These are phyloP conservation scores for Octonoba sinensis DNA, from an alignment of 2,888 invertebrate species.

Conservation along the genomic window DNA sequence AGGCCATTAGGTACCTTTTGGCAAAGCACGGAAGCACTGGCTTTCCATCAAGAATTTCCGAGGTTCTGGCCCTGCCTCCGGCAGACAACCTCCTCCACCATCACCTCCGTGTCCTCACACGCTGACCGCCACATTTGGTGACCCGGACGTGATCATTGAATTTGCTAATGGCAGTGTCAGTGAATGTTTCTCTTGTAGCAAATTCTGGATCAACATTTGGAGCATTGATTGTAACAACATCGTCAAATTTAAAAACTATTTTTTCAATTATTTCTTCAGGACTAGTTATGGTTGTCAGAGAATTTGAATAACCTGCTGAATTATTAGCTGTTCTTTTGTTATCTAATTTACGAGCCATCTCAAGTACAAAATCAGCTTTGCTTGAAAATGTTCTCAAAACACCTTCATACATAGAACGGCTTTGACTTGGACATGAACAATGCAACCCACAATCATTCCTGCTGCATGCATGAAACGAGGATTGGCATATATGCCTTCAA, in stretches of 20 bases:
- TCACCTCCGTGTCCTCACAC: too few relatives aligned
- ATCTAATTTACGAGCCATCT: slow-evolving; percentile 87
- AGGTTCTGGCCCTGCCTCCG: too few relatives aligned
- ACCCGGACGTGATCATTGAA: too few relatives aligned
- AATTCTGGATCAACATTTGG: slow-evolving; percentile 89
- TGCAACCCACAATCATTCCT: slow-evolving; percentile 79
- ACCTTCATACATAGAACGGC: slow-evolving; percentile 89
- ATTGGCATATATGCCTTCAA: slow-evolving; percentile 90
- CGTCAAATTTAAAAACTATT: slow-evolving; percentile 84
- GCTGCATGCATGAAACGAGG: slow-evolving; percentile 91
- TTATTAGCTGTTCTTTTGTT: slow-evolving; percentile 54
- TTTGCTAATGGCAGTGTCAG: too few relatives aligned
- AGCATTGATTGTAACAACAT: slow-evolving; percentile 86
- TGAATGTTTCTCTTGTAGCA: slow-evolving; percentile 87
- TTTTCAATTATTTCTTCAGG: slow-evolving; percentile 83
- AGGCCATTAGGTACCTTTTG: too few relatives aligned
- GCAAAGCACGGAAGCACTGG: too few relatives aligned
- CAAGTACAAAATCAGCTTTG: slow-evolving; percentile 86
- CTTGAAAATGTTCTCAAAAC: slow-evolving; percentile 90
- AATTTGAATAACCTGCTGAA: slow-evolving; percentile 57
- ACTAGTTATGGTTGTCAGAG: slow-evolving; percentile 57
- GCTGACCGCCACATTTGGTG: too few relatives aligned
- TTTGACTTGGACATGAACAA: slow-evolving; percentile 75
- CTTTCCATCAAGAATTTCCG: too few relatives aligned
- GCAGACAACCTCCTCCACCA: too few relatives aligned